Base-by-base conservation (phyloP, 1,140 invertebrate genomes). In the Harlomillsia oculata region DNA sequence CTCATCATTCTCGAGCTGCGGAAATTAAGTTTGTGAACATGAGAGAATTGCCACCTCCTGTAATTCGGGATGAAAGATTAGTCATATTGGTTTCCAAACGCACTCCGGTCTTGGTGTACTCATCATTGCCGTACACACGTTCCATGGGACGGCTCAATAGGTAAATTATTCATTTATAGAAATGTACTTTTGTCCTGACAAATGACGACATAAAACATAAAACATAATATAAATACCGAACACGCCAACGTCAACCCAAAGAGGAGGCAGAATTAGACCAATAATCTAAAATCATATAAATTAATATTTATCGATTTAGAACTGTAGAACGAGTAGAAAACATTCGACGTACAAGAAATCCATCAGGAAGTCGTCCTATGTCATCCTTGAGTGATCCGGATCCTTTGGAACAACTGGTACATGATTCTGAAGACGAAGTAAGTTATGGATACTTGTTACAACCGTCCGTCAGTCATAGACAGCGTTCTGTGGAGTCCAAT, bases 401-500 rank as follows among this genome's bases (percentile, higher is more conserved):
- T 77, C 84, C 87, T 13, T 88, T 88, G 72, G 82, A 88, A 72
- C 76, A 88, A 16, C 70, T 93, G 23, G 87, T 65, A 37, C 53
- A 43, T 3, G 32, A 48, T 21, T 37, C 36, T 5, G 56, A 59
- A n/a, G 53, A 59, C 37, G 73, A 74, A 65, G 83, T 91, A 63
- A 92, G 89, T 23, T 93, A 92, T 72, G 84, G 85, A 43, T 82
- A 86, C 68, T 72, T 92, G 44, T 73, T 94, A 56, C 80, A 85
- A 64, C 85, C 87, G 25, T 48, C 45, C 29, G 25, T 9, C 8
- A 29, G 58, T 63, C n/a, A 16, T 18, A 30, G 49, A 37, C 49
- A 51, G 5, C 36, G 39, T 25, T n/a, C 32, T 14, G 36, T 13
- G 3, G 49, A 51, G 25, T 39, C 30, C 36, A 5, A 5, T 13